Evolutionary conservation across 2,888 invertebrate species (phyloP), one percentile per base, ranked within the genome.

Genomic region (Leucophenga maculata): DNA sequence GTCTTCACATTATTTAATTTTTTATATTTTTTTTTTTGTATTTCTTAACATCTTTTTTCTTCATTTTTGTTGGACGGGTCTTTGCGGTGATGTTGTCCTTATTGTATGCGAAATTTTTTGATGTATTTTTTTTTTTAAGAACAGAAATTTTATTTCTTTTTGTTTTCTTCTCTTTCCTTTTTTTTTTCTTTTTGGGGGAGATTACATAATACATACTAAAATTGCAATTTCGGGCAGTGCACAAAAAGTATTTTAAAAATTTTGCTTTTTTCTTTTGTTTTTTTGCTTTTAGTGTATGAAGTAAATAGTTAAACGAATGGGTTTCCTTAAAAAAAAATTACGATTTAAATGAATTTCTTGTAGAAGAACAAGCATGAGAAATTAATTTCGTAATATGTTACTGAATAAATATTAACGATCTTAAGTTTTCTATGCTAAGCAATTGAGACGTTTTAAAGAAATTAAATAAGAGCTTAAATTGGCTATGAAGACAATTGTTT

Each of bases 11-110:
- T 39, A 11, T 39, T 39, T 13, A 18, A n/a, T 50, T 50, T 16
- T 50, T 39, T 13, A 18, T 3, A 13, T 50, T 16, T 50, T 70
- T 74, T 75, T 70, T 75, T 72, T 69, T 69, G 72, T 74, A 70
- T 70, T 39, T 57, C 20, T 60, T 52, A 44, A 20, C n/a, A 62
- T 71, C 50, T 60, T 39, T 69, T 72, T 39, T 60, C 26, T 69
- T 72, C 65, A 67, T 71, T 62, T 71, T 67, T 69, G 73, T 83
- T 85, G 86, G 85, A 85, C 85, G 85, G 85, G 85, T 85, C 85
- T 83, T 84, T 82, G 80, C 84, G 84, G 80, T 81, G 83, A 83
- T 82, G 70, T 80, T 81, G 80, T 82, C 80, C 83, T 77, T 75
- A 48, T 48, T 31, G 46, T 39, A 39, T 60, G 39, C 13, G 57